A percentile compares a stretch with the other conserved stretches of the same genome.
Conservation (phyloP, 64 coral and sea anemone species). For the Stichodactyla mertensii region DNA sequence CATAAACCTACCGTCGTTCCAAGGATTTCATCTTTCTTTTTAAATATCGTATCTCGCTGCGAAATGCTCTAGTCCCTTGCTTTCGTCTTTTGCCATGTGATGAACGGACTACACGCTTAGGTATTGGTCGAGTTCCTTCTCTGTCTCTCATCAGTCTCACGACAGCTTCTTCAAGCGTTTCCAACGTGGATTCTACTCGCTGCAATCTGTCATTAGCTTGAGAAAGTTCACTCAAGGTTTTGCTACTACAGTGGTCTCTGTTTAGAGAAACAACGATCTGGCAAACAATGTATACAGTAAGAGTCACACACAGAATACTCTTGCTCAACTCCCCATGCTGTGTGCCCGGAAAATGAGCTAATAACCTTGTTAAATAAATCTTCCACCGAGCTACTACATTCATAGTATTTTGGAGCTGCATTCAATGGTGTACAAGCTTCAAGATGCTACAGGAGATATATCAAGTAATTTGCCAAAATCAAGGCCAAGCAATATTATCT, state of each 20-base stretch:
- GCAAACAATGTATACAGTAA: neutral
- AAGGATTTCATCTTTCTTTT: conserved; percentile 8
- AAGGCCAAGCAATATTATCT: neutral
- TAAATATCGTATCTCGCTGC: conserved; percentile 1
- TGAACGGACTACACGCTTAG: neutral
- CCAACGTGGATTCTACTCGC: neutral
- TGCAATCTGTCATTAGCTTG: conserved; percentile 1
- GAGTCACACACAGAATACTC: neutral
- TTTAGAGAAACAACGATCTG: neutral
- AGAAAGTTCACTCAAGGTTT: neutral
- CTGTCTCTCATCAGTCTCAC: neutral
- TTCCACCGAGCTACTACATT: neutral
- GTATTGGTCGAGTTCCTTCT: neutral
- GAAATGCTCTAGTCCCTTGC: neutral
- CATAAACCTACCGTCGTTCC: neutral
- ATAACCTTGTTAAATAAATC: neutral
- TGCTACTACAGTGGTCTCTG: neutral
- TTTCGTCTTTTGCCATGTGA: neutral
- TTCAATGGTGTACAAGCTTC: neutral
- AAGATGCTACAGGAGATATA: neutral
- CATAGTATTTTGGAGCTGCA: neutral
- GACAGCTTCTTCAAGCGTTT: neutral
- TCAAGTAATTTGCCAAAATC: neutral
- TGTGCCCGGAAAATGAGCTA: neutral
- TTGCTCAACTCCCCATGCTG: neutral